Conservation (phyloP, 1,140 invertebrate species). For the Heliconius hermathena region DNA sequence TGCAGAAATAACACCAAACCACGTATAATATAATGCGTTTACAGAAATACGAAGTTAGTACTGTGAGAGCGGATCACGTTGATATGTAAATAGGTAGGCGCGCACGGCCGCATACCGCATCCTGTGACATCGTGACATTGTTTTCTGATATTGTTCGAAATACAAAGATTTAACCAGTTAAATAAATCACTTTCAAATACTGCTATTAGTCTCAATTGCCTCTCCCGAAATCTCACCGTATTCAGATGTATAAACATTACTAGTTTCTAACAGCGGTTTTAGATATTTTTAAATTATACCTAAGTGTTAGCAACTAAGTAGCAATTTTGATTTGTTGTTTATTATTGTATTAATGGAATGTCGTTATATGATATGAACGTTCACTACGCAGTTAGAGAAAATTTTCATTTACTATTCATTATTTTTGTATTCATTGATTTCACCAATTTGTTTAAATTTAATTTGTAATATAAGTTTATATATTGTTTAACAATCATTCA, state of each 20-base stretch:
- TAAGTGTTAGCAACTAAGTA: constrained; percentile 2
- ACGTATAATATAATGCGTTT: constrained; percentile 42
- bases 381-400: neutral
- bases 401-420: neutral
- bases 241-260: neutral
- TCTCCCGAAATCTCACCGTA: neutral
- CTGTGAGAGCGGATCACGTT: constrained; percentile 71
- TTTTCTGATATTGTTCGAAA: constrained; percentile 61
- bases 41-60: constrained; percentile 59
- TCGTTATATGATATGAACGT: constrained; percentile 6
- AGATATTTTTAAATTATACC: constrained; percentile 9
- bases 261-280: neutral
- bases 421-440: neutral
- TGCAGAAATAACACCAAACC: constrained; percentile 46
- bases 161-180: constrained; percentile 66
- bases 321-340: constrained; percentile 4
- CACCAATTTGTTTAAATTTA: neutral
- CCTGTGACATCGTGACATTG: constrained; percentile 51
- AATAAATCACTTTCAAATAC: constrained; percentile 72
- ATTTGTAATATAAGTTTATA: neutral
- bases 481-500: neutral
- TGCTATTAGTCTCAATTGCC: constrained; percentile 53
- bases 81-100: constrained; percentile 43
- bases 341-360: neutral
- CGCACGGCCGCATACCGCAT: constrained; percentile 38